Evolutionary conservation across 2,797 vertebrate species (phyloP).

Genomic region (Diglossa cyanea): DNA sequence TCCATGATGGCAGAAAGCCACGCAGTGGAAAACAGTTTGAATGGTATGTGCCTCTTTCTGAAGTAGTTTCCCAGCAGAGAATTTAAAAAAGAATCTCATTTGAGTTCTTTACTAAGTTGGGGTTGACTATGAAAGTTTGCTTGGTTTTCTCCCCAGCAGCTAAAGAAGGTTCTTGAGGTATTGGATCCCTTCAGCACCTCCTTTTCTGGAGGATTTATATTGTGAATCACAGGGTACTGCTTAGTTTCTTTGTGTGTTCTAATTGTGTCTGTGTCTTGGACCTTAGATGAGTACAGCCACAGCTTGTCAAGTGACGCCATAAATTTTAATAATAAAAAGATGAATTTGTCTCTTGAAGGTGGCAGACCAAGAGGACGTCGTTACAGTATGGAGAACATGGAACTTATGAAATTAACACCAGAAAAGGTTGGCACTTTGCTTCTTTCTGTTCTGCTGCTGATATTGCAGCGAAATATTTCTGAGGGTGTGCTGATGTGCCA

Average conservation of each 20-base stretch:
- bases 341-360: slow-evolving; percentile 73
- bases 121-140: background rate
- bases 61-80: background rate
- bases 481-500: background rate
- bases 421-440: slow-evolving; percentile 84
- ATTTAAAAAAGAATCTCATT: background rate
- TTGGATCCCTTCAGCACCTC: background rate
- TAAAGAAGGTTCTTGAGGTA: background rate
- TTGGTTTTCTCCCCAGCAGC: background rate
- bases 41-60: slow-evolving; percentile 74
- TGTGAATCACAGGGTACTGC: background rate
- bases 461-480: background rate
- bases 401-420: slow-evolving; percentile 94
- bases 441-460: background rate
- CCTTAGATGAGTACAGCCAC: background rate
- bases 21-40: slow-evolving; percentile 76
- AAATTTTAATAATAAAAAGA: background rate
- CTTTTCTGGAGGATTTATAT: background rate
- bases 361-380: slow-evolving; percentile 85
- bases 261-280: background rate
- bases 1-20: slow-evolving; percentile 88
- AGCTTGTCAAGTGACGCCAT: background rate
- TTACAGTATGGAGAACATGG: slow-evolving; percentile 98
- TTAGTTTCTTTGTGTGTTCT: background rate
- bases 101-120: background rate